Evolutionary conservation across 2,797 vertebrate genomes (phyloP).

Genomic region (Epinephelus coioides): DNA sequence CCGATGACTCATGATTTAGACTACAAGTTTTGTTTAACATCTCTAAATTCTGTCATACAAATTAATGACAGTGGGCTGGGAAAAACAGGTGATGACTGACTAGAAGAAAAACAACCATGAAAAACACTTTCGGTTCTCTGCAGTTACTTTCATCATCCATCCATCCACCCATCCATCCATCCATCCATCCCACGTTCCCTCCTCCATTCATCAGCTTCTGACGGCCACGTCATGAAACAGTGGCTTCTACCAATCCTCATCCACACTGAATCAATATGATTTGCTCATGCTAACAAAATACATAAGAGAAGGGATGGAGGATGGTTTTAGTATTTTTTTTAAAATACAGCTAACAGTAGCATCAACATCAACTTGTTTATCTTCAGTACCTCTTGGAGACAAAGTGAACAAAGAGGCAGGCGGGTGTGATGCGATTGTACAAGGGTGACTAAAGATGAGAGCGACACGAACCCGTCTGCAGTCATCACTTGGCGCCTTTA

Average conservation of each 20-base stretch:
- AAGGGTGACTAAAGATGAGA: conserved; percentile 7
- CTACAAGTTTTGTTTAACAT: neutral
- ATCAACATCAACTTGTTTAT: conserved; percentile 45
- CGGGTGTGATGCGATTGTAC: conserved; percentile 26
- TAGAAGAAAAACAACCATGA: neutral
- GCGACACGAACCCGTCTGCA: neutral
- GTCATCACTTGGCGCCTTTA: conserved; percentile 1
- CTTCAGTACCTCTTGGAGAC: conserved; percentile 48
- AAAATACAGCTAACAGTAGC: conserved; percentile 52
- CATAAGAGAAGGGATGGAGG: conserved; percentile 27
- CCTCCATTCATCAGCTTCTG: conserved; percentile 27
- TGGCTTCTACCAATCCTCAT: conserved; percentile 33
- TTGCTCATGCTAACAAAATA: conserved; percentile 60
- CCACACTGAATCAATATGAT: conserved; percentile 72
- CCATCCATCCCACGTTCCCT: neutral
- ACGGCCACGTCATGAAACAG: conserved; percentile 27
- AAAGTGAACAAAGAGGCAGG: conserved; percentile 5
- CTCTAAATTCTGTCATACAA: conserved; percentile 44
- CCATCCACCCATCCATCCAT: neutral
- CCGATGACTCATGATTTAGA: conserved; percentile 33
- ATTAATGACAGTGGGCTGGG: conserved; percentile 15
- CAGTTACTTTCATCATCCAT: neutral
- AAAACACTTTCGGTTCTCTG: conserved; percentile 21
- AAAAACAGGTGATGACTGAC: conserved; percentile 22
- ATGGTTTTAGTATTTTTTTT: conserved; percentile 33